A percentile compares a stretch with the other conserved stretches of the same genome.
Conservation (phyloP, 1,140 invertebrate species). For the Papilio helenus region DNA sequence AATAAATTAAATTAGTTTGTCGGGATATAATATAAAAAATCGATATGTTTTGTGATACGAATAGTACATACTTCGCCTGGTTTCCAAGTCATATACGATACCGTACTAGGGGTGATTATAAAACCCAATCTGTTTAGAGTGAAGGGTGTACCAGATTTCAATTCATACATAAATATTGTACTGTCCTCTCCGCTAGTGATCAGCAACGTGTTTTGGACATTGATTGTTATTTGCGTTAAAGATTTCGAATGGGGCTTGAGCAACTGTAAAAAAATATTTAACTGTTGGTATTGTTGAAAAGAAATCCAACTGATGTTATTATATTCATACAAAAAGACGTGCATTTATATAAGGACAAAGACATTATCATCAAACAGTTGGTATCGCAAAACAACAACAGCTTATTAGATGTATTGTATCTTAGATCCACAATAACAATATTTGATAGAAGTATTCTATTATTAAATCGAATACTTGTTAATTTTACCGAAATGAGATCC, state of each 20-base stretch:
- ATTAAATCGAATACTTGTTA: slow-evolving; percentile 14
- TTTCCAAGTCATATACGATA: slow-evolving; percentile 87
- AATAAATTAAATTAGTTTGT: not conserved
- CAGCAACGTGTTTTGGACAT: slow-evolving; percentile 82
- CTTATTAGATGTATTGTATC: not conserved
- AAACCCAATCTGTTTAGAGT: slow-evolving; percentile 86
- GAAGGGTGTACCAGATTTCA: slow-evolving; percentile 72
- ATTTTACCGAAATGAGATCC: slow-evolving; percentile 66
- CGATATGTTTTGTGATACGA: not conserved
- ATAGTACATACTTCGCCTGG: slow-evolving; percentile 61
- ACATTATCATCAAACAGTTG: not conserved
- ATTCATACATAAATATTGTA: slow-evolving; percentile 87
- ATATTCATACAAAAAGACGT: not conserved
- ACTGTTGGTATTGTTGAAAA: not conserved
- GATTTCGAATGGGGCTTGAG: slow-evolving; percentile 86
- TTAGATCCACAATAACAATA: too few species aligned
- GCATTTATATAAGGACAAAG: too few species aligned
- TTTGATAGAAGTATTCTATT: not conserved
- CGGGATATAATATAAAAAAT: not conserved
- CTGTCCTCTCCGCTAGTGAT: slow-evolving; percentile 86
- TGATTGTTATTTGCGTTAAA: slow-evolving; percentile 85
- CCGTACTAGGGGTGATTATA: slow-evolving; percentile 84
- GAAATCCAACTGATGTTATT: not conserved
- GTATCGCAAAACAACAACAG: not conserved
- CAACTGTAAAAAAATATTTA: slow-evolving; percentile 74